These are phyloP conservation scores for Loripinus fragilis DNA, from an alignment of 2,888 invertebrate genomes.

Conservation along the genomic window DNA sequence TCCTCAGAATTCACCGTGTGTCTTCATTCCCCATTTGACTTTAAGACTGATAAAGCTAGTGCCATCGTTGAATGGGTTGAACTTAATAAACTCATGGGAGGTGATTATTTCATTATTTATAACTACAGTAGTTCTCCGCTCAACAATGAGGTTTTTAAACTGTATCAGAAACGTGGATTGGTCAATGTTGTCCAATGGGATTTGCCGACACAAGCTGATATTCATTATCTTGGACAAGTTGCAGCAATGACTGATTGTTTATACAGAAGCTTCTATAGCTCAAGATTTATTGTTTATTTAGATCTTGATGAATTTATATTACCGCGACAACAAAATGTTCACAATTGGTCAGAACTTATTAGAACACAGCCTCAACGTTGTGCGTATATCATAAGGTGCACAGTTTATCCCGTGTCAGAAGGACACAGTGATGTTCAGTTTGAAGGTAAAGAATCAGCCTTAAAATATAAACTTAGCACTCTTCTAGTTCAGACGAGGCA, in stretches of 20 bases:
- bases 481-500: conserved; percentile 67
- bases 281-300: neutral
- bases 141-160: neutral
- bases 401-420: conserved; percentile 75
- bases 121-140: neutral
- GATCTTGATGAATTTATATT: conserved; percentile 1
- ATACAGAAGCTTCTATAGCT: neutral
- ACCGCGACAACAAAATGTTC: conserved; percentile 28
- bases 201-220: neutral
- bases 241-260: conserved; percentile 1
- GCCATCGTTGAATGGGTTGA: conserved; percentile 40
- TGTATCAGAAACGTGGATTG: neutral
- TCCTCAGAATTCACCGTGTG: conserved; percentile 68
- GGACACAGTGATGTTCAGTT: conserved; percentile 27
- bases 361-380: neutral
- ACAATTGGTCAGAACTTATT: conserved; percentile 67
- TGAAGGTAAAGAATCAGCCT: conserved; percentile 48
- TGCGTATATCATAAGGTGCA: conserved; percentile 61
- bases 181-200: neutral
- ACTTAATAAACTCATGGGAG: neutral
- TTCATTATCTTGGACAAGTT: neutral
- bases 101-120: neutral
- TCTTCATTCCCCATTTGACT: conserved; percentile 69
- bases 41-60: conserved; percentile 65
- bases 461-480: conserved; percentile 65